Evolutionary conservation across 1,140 invertebrate species (phyloP).

Genomic region (Nixonia krombeini): DNA sequence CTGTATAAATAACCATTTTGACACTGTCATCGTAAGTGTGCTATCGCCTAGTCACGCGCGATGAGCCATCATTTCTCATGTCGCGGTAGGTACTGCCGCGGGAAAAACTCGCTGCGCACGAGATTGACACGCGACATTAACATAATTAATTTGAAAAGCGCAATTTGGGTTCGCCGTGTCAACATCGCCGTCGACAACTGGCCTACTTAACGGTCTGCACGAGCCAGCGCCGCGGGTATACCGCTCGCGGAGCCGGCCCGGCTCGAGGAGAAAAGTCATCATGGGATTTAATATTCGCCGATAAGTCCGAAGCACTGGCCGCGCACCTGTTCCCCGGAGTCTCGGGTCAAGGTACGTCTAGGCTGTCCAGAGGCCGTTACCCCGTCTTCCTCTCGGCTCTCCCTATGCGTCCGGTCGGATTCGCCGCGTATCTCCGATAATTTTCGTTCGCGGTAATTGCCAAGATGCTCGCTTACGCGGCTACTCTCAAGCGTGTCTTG

Average conservation of each 20-base stretch:
- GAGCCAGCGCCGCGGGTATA: no score
- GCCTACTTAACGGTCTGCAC: not conserved
- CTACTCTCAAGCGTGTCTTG: no score
- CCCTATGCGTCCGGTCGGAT: constrained; percentile 26
- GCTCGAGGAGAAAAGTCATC: not conserved
- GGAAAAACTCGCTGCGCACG: not conserved
- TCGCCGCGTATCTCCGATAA: constrained; percentile 55
- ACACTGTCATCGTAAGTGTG: not conserved
- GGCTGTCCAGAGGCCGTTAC: constrained; percentile 68
- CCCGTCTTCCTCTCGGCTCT: constrained; percentile 53
- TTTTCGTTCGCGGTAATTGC: constrained; percentile 51
- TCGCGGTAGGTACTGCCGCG: not conserved
- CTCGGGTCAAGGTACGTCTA: constrained; percentile 68
- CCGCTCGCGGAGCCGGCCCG: no score
- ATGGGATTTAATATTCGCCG: constrained; percentile 18
- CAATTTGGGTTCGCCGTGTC: not conserved
- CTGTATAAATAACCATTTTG: not conserved
- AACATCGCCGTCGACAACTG: no score
- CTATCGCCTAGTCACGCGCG: not conserved
- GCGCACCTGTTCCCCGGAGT: constrained; percentile 69
- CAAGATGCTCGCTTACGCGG: no score
- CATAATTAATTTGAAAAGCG: not conserved
- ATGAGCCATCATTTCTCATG: not conserved
- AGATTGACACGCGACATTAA: not conserved
- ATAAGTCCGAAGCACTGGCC: constrained; percentile 54